A percentile compares a stretch with the other conserved stretches of the same genome.
Evolutionary conservation across 2,888 invertebrate genomes (phyloP).

Genomic region (Spisula solida): DNA sequence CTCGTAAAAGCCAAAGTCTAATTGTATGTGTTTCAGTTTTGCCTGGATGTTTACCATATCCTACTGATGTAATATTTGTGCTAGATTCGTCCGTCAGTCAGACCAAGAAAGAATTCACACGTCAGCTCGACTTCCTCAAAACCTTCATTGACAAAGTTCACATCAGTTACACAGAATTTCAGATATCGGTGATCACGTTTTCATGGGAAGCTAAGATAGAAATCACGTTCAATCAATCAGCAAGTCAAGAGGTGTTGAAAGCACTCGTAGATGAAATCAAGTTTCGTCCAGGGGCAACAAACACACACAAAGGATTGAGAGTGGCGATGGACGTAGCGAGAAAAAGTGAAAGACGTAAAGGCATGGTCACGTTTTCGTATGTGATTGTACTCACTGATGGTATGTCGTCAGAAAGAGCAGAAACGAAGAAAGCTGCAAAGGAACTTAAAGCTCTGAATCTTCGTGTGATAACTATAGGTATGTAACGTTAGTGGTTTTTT

Average conservation of each 20-base stretch:
- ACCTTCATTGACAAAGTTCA: conserved; percentile 31
- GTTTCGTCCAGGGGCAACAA: conserved; percentile 37
- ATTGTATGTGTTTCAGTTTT: conserved; percentile 31
- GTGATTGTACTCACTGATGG: conserved; percentile 35
- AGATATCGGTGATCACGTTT: conserved; percentile 38
- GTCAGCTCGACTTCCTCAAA: conserved; percentile 30
- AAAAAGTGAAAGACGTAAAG: conserved; percentile 34
- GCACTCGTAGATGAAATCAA: conserved; percentile 10
- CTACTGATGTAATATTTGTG: conserved; percentile 42
- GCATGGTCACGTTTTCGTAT: conserved; percentile 28
- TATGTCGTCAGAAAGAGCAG: conserved; percentile 10
- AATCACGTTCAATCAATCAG: conserved; percentile 13
- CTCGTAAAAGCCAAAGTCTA: too few relatives aligned
- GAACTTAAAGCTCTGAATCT: neutral
- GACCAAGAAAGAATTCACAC: conserved; percentile 18
- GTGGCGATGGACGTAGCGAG: conserved; percentile 24
- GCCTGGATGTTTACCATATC: conserved; percentile 29
- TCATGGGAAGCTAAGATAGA: conserved; percentile 19
- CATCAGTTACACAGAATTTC: conserved; percentile 34
- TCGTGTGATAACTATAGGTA: conserved; percentile 32
- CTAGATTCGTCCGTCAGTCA: conserved; percentile 47
- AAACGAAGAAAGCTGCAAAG: conserved; percentile 22
- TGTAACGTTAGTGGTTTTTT: neutral
- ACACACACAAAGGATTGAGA: conserved; percentile 29
- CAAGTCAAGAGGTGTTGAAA: neutral